phyloP scores from a whole-genome alignment of 2,888 invertebrate species.

The Hermaeophaga mercurialis region DNA sequence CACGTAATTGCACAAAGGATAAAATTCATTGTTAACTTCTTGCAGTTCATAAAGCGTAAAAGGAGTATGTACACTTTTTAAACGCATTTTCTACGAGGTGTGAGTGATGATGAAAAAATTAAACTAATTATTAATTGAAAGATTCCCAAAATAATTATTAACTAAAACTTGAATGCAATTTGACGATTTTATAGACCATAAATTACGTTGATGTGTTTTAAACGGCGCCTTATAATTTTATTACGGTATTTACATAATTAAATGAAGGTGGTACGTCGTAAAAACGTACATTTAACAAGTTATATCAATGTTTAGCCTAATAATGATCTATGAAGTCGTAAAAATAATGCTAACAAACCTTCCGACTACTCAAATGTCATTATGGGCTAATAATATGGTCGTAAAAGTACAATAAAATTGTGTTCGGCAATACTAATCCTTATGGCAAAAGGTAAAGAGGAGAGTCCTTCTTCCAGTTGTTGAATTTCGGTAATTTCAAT shows the following conservation, averaged over 20 bases:
- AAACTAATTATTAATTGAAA: too few species aligned
- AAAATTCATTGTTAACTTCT: conserved; percentile 51
- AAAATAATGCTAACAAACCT: conserved; percentile 41
- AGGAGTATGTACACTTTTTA: background rate
- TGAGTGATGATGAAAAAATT: background rate
- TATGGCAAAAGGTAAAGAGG: conserved; percentile 40
- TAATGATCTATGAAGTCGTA: conserved; percentile 46
- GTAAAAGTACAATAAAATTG: conserved; percentile 57
- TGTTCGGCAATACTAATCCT: conserved; percentile 46
- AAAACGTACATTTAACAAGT: conserved; percentile 40
- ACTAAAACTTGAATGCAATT: too few species aligned
- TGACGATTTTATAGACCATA: background rate
- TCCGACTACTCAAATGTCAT: conserved; percentile 52
- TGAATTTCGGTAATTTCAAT: conserved; percentile 44
- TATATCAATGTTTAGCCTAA: conserved; percentile 40
- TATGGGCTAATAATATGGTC: conserved; percentile 54
- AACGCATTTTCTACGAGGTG: conserved; percentile 4
- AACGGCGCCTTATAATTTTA: conserved; percentile 13
- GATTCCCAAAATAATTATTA: too few species aligned
- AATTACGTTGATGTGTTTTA: conserved; percentile 1
- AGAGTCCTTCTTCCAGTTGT: conserved; percentile 20
- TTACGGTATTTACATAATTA: conserved; percentile 18
- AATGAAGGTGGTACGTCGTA: conserved; percentile 21
- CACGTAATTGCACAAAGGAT: conserved; percentile 54
- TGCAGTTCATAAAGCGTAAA: conserved; percentile 5